Conservation (phyloP, 2,113 vertebrate genomes). For the Apodemus sylvaticus region DNA sequence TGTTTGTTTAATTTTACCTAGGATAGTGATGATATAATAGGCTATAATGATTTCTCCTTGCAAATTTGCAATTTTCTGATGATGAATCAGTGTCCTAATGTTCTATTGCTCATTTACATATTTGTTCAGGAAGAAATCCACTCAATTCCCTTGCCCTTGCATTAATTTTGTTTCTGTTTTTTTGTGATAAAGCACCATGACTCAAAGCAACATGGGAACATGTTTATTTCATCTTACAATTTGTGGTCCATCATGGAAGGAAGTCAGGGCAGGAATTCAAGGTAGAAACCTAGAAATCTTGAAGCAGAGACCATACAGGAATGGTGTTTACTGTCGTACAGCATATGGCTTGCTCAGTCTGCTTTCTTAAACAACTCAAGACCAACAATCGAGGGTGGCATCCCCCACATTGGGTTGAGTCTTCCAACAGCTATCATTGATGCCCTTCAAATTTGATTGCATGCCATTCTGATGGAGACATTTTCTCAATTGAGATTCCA, state of each 20-base stretch:
- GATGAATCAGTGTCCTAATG: neutral
- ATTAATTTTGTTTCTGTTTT: neutral
- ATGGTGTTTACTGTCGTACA: neutral
- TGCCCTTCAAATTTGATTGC: neutral
- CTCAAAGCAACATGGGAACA: neutral
- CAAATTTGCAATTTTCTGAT: neutral
- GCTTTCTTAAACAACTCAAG: neutral
- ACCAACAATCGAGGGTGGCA: neutral
- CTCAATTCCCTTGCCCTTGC: neutral
- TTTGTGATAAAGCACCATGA: neutral
- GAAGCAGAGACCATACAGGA: neutral
- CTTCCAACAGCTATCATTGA: neutral
- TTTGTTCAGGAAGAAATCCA: neutral
- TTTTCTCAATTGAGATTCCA: neutral
- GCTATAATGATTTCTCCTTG: neutral
- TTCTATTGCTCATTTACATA: neutral
- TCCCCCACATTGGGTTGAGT: neutral
- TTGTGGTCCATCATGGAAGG: neutral
- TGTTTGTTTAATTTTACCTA: neutral
- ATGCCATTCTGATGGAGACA: neutral
- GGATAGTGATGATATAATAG: neutral
- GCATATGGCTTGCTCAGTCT: neutral
- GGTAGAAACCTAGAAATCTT: neutral
- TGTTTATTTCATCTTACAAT: neutral
- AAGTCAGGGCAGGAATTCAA: neutral